Base-by-base conservation (phyloP, 2,113 vertebrate genomes). In the Ranitomeya imitator region DNA sequence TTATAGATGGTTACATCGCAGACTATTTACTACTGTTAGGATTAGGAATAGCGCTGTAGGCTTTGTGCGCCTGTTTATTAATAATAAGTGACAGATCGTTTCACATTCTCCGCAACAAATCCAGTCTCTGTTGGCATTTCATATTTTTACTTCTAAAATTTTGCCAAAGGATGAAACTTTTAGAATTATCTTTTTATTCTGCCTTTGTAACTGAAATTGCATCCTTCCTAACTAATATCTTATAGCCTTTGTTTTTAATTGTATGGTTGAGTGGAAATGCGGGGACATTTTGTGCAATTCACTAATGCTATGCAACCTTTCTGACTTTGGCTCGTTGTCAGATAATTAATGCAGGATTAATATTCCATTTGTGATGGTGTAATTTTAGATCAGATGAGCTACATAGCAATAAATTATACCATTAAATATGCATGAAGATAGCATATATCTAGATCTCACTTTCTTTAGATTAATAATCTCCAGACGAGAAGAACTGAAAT, bases 21-120 rank as follows among this genome's bases (percentile, higher is more conserved):
- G n/a, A 84, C 73, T 67, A 83, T 84, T 83, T 88, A 45, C 26
- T 84, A 61, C 87, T 84, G 73, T 76, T 78, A 13, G 82, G 73
- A 89, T 85, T 63, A 85, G 76, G 61, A n/a, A 84, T 54, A 23
- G 59, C 16, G 82, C 87, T 55, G 37, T 77, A 85, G 82, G 87
- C 81, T 85, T 89, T 85, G 63, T 77, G 55, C 23, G 10, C 37
- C 87, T 65, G 87, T 85, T 89, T 89, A 89, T 85, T 89, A 89
- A 85, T 69, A 89, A 79, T 69, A 89, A 85, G 73, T 85, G 87
- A 85, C 87, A 89, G 60, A 89, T 85, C 82, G 65, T 85, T 89
- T 89, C 45, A 18, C 73, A 78, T 67, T 83, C 61, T 69, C 26
- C 4, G 73, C 81, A 67, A 88, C 81, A 88, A 78, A 83, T 37